Evolutionary conservation across 2,888 invertebrate species (phyloP).

Genomic region (Philereme vetulata): DNA sequence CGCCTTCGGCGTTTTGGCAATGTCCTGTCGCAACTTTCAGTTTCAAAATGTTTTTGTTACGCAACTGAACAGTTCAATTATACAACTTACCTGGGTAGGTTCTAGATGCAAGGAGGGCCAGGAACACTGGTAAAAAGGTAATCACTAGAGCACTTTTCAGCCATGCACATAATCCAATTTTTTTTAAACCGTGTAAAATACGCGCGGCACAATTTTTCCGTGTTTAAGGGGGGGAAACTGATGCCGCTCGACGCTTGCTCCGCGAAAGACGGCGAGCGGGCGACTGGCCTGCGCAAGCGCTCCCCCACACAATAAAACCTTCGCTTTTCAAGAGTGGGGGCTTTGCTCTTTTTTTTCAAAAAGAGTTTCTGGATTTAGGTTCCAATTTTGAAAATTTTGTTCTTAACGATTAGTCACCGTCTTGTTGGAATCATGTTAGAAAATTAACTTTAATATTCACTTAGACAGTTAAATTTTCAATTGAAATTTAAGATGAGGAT

Average conservation of each 20-base stretch:
- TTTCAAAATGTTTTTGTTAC: slow-evolving; percentile 52
- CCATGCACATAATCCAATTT: slow-evolving; percentile 80
- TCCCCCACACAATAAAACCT: slow-evolving; percentile 73
- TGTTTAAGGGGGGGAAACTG: slow-evolving; percentile 60
- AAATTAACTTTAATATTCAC: background rate
- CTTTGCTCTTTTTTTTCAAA: slow-evolving; percentile 51
- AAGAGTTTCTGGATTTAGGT: slow-evolving; percentile 44
- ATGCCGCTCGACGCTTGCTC: slow-evolving; percentile 73
- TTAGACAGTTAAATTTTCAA: background rate
- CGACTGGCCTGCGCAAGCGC: slow-evolving; percentile 62
- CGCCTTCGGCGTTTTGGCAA: slow-evolving; percentile 51
- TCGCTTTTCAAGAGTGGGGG: slow-evolving; percentile 74
- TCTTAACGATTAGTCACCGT: slow-evolving; percentile 18
- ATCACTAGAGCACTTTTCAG: slow-evolving; percentile 71
- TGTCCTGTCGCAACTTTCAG: slow-evolving; percentile 61
- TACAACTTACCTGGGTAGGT: slow-evolving; percentile 52
- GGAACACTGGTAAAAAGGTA: slow-evolving; percentile 67
- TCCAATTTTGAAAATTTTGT: slow-evolving; percentile 37
- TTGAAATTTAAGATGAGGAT: background rate
- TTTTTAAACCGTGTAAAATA: slow-evolving; percentile 46
- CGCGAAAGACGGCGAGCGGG: slow-evolving; percentile 69
- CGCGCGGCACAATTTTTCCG: slow-evolving; percentile 81
- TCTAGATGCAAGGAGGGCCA: slow-evolving; percentile 55
- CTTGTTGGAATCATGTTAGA: slow-evolving; percentile 23
- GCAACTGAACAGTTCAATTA: slow-evolving; percentile 41